These are phyloP conservation scores for Hypothenemus hampei DNA, from an alignment of 1,140 invertebrate genomes.

Conservation along the genomic window DNA sequence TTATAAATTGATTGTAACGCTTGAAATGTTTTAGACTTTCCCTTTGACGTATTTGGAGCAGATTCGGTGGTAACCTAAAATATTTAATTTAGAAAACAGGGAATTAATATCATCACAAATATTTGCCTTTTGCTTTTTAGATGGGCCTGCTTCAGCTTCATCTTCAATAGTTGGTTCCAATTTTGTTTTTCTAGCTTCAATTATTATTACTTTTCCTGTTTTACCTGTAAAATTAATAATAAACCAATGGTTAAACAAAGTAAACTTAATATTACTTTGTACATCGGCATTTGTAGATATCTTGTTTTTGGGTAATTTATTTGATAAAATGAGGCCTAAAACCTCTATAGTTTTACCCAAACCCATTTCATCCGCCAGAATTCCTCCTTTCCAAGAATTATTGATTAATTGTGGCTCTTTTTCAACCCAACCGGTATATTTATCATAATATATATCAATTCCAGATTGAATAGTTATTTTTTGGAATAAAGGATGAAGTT, in stretches of 20 bases:
- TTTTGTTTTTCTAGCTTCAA: not conserved
- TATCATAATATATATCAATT: conserved; percentile 51
- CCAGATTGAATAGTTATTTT: conserved; percentile 44
- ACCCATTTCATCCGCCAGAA: conserved; percentile 82
- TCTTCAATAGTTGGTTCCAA: not conserved
- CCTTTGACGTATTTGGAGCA: conserved; percentile 1
- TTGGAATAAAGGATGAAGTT: conserved; percentile 44
- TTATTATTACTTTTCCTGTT: not conserved
- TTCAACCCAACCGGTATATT: conserved; percentile 47
- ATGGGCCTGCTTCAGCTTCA: not conserved
- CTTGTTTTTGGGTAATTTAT: not conserved
- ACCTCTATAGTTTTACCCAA: conserved; percentile 79
- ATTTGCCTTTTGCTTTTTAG: not conserved
- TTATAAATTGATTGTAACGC: conserved; percentile 38
- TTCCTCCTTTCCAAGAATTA: conserved; percentile 58
- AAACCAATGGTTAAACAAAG: not conserved
- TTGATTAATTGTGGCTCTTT: conserved; percentile 40
- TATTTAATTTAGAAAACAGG: not conserved
- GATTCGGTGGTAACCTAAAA: not conserved
- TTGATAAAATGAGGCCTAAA: conserved; percentile 57
- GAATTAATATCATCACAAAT: not conserved
- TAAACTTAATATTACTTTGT: not conserved
- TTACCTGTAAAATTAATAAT: not conserved
- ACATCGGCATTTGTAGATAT: not conserved
- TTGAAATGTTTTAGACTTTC: conserved; percentile 25